Conservation (phyloP, 2,797 vertebrate species). For the Morus bassanus region DNA sequence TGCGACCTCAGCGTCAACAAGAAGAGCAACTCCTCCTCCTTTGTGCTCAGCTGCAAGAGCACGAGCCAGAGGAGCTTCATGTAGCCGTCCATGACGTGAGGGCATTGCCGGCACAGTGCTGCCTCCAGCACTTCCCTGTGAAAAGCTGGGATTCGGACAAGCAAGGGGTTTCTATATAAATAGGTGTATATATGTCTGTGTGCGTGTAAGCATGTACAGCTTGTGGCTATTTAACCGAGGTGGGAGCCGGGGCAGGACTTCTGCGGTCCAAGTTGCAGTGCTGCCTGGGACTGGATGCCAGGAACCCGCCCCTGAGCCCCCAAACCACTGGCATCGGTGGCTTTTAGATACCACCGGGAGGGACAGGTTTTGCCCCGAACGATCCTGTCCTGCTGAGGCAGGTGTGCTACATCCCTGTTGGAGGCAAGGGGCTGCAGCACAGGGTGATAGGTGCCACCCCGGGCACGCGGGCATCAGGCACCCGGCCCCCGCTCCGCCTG, state of each 20-base stretch:
- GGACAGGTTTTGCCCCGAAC: fast-evolving
- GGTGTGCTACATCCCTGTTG: fast-evolving
- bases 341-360: fast-evolving
- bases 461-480: fast-evolving
- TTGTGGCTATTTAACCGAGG: background rate
- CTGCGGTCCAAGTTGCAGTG: background rate
- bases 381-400: fast-evolving
- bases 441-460: fast-evolving
- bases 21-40: constrained; percentile 83
- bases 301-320: background rate
- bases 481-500: fast-evolving
- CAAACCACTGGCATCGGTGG: fast-evolving
- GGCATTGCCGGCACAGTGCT: fast-evolving
- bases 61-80: constrained; percentile 85
- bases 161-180: background rate
- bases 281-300: background rate
- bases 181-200: background rate
- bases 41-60: constrained; percentile 78
- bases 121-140: background rate
- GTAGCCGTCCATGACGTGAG: constrained; percentile 77
- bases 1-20: constrained; percentile 76
- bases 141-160: background rate
- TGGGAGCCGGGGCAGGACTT: background rate
- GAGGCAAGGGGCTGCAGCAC: background rate
- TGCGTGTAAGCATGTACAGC: background rate